Evolutionary conservation across 1,140 invertebrate genomes (phyloP).

Genomic region (Melipona quadrifasciata): DNA sequence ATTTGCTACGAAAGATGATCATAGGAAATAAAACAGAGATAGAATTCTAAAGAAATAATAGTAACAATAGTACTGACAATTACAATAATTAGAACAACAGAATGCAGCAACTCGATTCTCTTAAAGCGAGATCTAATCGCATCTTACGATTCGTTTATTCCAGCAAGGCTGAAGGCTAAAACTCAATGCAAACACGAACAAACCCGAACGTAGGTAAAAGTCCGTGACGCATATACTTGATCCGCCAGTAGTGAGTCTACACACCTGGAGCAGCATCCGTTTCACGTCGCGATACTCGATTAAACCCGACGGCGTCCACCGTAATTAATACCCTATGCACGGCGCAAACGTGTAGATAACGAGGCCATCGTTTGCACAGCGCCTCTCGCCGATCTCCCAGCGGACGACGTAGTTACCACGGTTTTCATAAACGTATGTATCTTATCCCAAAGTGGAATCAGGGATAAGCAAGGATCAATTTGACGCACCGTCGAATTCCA

Average conservation of each 20-base stretch:
- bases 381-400: conserved; percentile 35
- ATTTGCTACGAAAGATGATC: too few relatives aligned
- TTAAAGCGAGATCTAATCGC: neutral
- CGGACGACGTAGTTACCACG: conserved; percentile 49
- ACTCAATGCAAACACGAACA: too few relatives aligned
- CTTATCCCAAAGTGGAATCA: conserved; percentile 45
- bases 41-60: too few relatives aligned
- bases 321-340: conserved; percentile 59
- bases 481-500: conserved; percentile 44
- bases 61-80: too few relatives aligned
- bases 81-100: too few relatives aligned
- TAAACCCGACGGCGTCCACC: neutral
- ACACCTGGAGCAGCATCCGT: neutral
- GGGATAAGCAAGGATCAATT: conserved; percentile 53
- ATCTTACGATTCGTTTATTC: neutral
- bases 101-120: rapidly evolving
- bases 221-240: too few relatives aligned
- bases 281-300: neutral
- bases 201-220: too few relatives aligned
- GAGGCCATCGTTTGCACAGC: conserved; percentile 30
- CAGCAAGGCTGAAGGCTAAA: too few relatives aligned
- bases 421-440: conserved; percentile 37
- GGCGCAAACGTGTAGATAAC: conserved; percentile 50
- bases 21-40: too few relatives aligned
- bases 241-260: too few relatives aligned